phyloP scores from a whole-genome alignment of 1,140 invertebrate genomes.

The Drosophila parabipectinata region DNA sequence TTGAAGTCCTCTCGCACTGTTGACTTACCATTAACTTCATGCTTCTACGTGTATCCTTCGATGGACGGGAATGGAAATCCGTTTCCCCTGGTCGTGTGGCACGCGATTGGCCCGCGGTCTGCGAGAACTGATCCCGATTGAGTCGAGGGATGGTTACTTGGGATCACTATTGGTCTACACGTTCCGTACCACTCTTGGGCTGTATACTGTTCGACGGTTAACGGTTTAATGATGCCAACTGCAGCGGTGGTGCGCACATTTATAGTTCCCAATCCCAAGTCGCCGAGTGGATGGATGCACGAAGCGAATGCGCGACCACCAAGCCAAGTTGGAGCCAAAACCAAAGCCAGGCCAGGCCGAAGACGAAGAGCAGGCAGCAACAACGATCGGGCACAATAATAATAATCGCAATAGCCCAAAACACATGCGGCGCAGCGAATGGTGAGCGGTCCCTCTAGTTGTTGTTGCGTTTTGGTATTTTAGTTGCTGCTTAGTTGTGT shows the following conservation, averaged over 20 bases:
- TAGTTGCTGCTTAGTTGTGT: constrained; percentile 22
- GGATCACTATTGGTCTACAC: constrained; percentile 48
- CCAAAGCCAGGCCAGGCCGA: constrained; percentile 2
- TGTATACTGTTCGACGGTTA: constrained; percentile 78
- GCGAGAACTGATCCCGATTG: constrained; percentile 45
- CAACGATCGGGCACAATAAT: constrained; percentile 52
- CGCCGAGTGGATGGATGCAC: constrained; percentile 58
- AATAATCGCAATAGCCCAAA: constrained; percentile 76
- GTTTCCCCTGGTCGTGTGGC: constrained; percentile 32
- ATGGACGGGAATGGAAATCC: constrained; percentile 49
- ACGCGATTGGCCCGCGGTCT: constrained; percentile 19
- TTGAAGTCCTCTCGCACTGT: no score
- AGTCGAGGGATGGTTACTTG: constrained; percentile 19
- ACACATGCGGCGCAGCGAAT: constrained; percentile 67
- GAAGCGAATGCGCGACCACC: constrained; percentile 40
- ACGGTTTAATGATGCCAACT: constrained; percentile 83
- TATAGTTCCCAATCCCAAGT: constrained; percentile 69
- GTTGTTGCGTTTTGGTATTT: constrained; percentile 21
- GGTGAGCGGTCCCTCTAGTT: constrained; percentile 64
- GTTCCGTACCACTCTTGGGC: constrained; percentile 66
- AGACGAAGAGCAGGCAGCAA: constrained; percentile 43
- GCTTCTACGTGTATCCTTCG: constrained; percentile 65
- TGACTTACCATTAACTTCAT: constrained; percentile 77
- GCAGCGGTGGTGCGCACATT: constrained; percentile 69
- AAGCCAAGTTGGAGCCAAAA: constrained; percentile 5